Evolutionary conservation across 2,797 vertebrate species (phyloP).

Genomic region (Vireo griseus): DNA sequence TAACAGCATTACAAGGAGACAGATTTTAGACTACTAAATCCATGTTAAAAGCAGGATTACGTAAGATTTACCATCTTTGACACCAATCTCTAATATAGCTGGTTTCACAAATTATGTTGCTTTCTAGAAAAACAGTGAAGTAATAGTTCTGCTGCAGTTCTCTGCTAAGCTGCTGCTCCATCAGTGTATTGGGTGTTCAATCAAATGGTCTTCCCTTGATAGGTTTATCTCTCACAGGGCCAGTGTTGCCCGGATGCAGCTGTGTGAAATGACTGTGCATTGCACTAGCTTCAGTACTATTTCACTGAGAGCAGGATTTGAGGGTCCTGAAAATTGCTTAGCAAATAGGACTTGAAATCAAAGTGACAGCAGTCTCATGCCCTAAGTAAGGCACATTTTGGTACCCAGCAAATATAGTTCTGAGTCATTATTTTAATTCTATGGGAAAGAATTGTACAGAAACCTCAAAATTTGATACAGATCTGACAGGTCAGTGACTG

Average conservation of each 20-base stretch:
- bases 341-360: conserved; percentile 4
- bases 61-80: background rate
- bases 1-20: background rate
- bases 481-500: background rate
- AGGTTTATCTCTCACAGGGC: background rate
- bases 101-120: background rate
- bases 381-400: background rate
- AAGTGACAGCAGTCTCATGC: background rate
- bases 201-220: background rate
- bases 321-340: background rate
- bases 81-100: background rate
- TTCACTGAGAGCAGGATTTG: background rate
- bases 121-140: background rate
- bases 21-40: background rate
- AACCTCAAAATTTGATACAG: background rate
- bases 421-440: background rate
- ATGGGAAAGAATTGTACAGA: background rate
- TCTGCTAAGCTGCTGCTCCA: background rate
- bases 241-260: background rate
- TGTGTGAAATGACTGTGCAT: background rate
- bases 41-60: background rate
- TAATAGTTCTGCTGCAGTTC: background rate
- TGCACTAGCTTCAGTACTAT: background rate
- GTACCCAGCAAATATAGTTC: background rate
- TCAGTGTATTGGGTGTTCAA: background rate